Conservation (phyloP, 2,888 invertebrate species). For the Diaperis boleti region DNA sequence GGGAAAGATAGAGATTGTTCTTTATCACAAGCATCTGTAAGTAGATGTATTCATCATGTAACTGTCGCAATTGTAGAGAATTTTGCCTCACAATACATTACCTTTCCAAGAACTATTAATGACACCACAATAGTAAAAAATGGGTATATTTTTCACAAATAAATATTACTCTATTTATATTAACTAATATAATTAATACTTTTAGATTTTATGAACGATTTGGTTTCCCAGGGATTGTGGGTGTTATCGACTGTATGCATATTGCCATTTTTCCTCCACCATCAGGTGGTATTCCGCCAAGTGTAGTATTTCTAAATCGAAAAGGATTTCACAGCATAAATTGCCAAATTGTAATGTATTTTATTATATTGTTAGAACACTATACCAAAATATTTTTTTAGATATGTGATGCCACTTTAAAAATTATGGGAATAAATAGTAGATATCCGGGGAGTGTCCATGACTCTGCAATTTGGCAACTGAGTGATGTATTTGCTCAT, state of each 20-base stretch:
- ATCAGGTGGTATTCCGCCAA: not conserved
- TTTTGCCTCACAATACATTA: not conserved
- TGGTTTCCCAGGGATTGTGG: constrained; percentile 1
- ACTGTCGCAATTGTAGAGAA: not conserved
- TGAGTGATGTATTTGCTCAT: not conserved
- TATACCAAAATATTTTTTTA: too few species aligned
- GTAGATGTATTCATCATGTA: not conserved
- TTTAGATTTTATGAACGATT: not conserved
- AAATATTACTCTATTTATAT: too few species aligned
- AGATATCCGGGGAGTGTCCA: not conserved
- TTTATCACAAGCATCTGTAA: not conserved
- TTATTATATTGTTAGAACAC: too few species aligned
- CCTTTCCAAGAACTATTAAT: not conserved
- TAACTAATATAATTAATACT: too few species aligned
- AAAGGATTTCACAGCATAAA: not conserved
- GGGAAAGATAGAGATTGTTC: not conserved
- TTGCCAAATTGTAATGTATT: too few species aligned
- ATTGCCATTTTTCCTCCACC: not conserved
- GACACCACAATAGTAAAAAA: not conserved
- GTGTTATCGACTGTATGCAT: not conserved
- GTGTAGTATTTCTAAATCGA: not conserved
- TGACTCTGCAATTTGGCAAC: constrained; percentile 1
- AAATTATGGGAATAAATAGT: not conserved
- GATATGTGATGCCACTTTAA: not conserved
- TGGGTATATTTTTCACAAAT: too few species aligned